Evolutionary conservation across 1,140 invertebrate genomes (phyloP).

Genomic region (Solen grandis): DNA sequence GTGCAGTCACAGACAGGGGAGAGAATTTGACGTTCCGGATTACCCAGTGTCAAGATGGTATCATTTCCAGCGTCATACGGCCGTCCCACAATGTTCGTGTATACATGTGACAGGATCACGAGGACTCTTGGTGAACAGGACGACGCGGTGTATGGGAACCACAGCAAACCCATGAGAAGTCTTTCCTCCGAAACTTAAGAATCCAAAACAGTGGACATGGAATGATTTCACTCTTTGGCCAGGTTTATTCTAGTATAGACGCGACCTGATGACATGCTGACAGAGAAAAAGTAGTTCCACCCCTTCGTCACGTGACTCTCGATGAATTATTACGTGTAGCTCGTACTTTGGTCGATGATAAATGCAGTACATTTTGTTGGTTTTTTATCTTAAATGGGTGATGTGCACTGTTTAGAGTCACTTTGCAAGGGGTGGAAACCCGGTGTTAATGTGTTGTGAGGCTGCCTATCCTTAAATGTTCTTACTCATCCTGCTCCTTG

Average conservation of each 20-base stretch:
- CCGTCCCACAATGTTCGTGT: not conserved
- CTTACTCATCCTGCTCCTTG: conserved; percentile 39
- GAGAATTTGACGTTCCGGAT: conserved; percentile 6
- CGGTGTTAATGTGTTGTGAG: conserved; percentile 50
- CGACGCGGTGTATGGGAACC: not conserved
- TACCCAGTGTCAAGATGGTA: conserved; percentile 16
- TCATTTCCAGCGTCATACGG: no score
- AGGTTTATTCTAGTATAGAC: conserved; percentile 32
- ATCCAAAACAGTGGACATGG: conserved; percentile 8
- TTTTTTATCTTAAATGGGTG: conserved; percentile 37
- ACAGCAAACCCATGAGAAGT: no score
- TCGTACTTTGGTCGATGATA: conserved; percentile 40
- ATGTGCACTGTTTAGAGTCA: conserved; percentile 55
- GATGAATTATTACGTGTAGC: conserved; percentile 18
- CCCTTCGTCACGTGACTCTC: conserved; percentile 47
- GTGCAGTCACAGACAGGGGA: conserved; percentile 32
- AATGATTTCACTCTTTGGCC: conserved; percentile 58
- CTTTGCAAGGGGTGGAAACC: conserved; percentile 49
- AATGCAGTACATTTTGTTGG: not conserved
- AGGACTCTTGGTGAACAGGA: not conserved
- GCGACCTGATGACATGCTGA: conserved; percentile 34
- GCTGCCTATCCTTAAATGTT: conserved; percentile 39
- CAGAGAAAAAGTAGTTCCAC: conserved; percentile 50
- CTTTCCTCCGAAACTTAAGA: no score
- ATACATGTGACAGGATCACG: not conserved